Evolutionary conservation across 2,113 vertebrate genomes (phyloP).

Genomic region (Xiphophorus couchianus): DNA sequence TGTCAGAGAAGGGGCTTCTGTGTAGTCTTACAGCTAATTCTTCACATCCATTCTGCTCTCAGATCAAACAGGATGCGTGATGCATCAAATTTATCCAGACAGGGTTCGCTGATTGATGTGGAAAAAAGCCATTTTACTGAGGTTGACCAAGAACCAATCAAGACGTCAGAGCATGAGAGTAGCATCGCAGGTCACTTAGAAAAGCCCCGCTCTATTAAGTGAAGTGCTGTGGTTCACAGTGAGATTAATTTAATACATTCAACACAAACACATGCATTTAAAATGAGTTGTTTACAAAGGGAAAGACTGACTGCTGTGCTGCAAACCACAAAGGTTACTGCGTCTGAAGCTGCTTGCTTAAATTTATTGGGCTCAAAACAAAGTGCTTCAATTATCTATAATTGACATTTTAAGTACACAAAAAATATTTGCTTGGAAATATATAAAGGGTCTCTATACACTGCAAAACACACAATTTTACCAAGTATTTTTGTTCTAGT

Average conservation of each 20-base stretch:
- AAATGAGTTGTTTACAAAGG: constrained; percentile 28
- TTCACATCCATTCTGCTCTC: constrained; percentile 25
- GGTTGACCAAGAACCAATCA: constrained; percentile 43
- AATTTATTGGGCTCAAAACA: constrained; percentile 1
- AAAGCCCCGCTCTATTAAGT: constrained; percentile 21
- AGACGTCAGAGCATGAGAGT: constrained; percentile 4
- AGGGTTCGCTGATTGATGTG: constrained; percentile 25
- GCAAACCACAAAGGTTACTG: constrained; percentile 17
- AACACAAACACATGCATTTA: constrained; percentile 21
- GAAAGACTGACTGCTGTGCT: constrained; percentile 12
- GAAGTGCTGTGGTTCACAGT: constrained; percentile 24
- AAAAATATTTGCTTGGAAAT: not conserved
- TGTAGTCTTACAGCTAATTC: constrained; percentile 24
- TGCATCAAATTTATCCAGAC: constrained; percentile 40
- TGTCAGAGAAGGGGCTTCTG: not conserved
- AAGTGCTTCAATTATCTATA: not conserved
- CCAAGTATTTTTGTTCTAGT: too few relatives aligned
- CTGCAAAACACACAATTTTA: too few relatives aligned
- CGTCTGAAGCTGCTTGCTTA: constrained; percentile 3
- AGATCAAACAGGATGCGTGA: constrained; percentile 17
- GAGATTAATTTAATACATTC: constrained; percentile 30
- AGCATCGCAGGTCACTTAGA: constrained; percentile 10
- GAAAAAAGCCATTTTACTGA: constrained; percentile 36
- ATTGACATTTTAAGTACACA: not conserved
- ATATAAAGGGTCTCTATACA: not conserved